Evolutionary conservation across 2,113 vertebrate genomes (phyloP).

Genomic region (Podarcis raffonei): DNA sequence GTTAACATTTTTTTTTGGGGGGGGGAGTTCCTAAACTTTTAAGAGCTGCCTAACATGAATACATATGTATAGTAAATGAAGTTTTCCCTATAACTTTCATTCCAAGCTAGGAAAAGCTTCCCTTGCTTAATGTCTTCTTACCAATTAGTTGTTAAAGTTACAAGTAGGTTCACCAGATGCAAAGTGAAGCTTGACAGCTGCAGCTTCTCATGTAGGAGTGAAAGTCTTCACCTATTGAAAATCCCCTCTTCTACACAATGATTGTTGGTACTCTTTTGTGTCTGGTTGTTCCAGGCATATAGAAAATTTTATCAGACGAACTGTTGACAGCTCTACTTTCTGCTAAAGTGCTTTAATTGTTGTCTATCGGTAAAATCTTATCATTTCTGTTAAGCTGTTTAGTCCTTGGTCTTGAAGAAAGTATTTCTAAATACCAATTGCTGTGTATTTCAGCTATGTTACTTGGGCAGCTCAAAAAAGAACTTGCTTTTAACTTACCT

Average conservation of each 20-base stretch:
- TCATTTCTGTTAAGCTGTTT: neutral
- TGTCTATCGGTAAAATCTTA: neutral
- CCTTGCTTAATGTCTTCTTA: neutral
- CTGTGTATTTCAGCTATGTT: neutral
- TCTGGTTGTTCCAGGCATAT: neutral
- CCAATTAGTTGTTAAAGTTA: neutral
- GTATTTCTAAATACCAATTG: neutral
- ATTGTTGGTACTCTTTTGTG: neutral
- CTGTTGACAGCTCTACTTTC: neutral
- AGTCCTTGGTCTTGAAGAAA: constrained; percentile 7
- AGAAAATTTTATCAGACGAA: neutral
- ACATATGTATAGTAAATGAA: neutral
- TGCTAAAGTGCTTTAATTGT: neutral
- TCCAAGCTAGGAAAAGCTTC: neutral
- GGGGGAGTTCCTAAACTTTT: neutral
- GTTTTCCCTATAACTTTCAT: neutral
- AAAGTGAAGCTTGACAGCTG: neutral
- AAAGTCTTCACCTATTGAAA: neutral
- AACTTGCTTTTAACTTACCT: constrained; percentile 21
- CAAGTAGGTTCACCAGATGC: neutral
- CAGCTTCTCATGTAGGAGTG: neutral
- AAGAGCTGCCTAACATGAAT: neutral
- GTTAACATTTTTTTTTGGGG: neutral
- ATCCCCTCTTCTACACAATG: neutral
- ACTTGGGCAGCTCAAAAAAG: constrained; percentile 38